These are phyloP conservation scores for Plebejus anna DNA, from an alignment of 2,888 invertebrate genomes.

Conservation along the genomic window DNA sequence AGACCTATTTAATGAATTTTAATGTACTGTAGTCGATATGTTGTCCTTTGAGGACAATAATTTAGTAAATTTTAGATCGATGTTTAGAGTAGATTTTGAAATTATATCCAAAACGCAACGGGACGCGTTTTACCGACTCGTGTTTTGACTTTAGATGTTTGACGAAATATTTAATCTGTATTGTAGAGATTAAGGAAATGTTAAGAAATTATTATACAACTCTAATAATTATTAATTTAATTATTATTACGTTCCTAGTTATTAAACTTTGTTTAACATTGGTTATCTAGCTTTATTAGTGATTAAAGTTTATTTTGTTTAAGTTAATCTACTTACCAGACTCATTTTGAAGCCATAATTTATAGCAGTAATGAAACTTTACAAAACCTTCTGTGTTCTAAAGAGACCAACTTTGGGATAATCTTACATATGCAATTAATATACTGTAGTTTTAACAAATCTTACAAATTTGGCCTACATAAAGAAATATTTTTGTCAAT, in stretches of 20 bases:
- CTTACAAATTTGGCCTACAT: constrained; percentile 33
- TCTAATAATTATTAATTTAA: constrained; percentile 18
- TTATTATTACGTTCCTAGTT: constrained; percentile 30
- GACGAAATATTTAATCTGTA: constrained; percentile 32
- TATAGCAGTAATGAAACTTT: constrained; percentile 33
- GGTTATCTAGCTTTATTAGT: constrained; percentile 34
- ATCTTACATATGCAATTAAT: constrained; percentile 36
- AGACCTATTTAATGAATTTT: background rate
- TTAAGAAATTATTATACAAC: constrained; percentile 31
- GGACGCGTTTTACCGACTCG: constrained; percentile 39
- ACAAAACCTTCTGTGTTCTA: constrained; percentile 43
- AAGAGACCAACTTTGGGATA: constrained; percentile 43
- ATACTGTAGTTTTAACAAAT: constrained; percentile 46
- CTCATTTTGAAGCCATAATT: constrained; percentile 20
- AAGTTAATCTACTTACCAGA: constrained; percentile 19
- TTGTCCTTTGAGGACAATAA: constrained; percentile 22
- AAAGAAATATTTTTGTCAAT: constrained; percentile 33
- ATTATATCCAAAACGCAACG: constrained; percentile 40
- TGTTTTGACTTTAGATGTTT: constrained; percentile 32
- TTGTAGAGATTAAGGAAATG: constrained; percentile 32
- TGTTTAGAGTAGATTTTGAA: constrained; percentile 46
- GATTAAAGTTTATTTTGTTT: constrained; percentile 31
- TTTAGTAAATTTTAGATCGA: constrained; percentile 34
- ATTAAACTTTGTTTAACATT: constrained; percentile 26
- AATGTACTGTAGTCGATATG: constrained; percentile 28